Evolutionary conservation across 1,140 invertebrate species (phyloP).

Genomic region (Trinorchestia longiramus): DNA sequence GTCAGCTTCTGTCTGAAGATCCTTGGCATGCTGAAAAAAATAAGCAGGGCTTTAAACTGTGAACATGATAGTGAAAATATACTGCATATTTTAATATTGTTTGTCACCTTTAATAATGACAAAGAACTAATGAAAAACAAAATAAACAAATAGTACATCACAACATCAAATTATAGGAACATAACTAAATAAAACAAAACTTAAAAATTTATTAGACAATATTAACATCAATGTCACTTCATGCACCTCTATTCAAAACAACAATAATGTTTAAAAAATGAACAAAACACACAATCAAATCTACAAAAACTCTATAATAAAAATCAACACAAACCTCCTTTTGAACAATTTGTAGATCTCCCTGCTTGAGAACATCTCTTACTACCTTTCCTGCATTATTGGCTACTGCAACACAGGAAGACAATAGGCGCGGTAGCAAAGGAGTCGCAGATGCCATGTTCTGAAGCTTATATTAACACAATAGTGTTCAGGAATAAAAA

Average conservation of each 20-base stretch:
- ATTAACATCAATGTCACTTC: too few species aligned
- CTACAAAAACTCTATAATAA: background rate
- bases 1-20: slow-evolving; percentile 98
- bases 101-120: too few species aligned
- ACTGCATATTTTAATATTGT: too few species aligned
- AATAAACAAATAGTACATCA: too few species aligned
- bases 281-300: background rate
- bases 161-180: too few species aligned
- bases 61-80: too few species aligned
- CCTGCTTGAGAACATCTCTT: slow-evolving; percentile 87
- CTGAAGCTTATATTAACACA: background rate
- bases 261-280: background rate
- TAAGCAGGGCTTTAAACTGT: background rate
- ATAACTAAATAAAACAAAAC: too few species aligned
- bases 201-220: too few species aligned
- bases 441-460: slow-evolving; percentile 68
- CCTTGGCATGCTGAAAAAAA: slow-evolving; percentile 74
- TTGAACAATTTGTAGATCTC: slow-evolving; percentile 90
- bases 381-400: slow-evolving; percentile 89
- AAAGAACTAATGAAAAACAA: too few species aligned
- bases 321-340: slow-evolving; percentile 76
- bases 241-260: too few species aligned
- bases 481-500: background rate
- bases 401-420: slow-evolving; percentile 83
- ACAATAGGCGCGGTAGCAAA: slow-evolving; percentile 77